Evolutionary conservation across 2,113 vertebrate genomes (phyloP).

Genomic region (Trichomycterus rosablanca): DNA sequence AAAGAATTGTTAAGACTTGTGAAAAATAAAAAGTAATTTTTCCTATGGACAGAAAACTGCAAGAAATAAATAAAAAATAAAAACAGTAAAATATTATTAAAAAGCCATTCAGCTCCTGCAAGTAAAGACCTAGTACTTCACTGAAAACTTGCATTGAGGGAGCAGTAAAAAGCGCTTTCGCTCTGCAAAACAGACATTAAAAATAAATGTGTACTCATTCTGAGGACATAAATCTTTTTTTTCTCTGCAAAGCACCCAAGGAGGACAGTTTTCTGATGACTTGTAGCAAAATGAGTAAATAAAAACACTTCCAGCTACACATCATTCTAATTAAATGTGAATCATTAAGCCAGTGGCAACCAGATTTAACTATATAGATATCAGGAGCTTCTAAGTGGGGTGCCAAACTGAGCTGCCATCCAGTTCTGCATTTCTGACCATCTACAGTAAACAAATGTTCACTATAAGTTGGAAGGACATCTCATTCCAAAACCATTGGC

Average conservation of each 20-base stretch:
- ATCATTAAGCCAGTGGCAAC: slow-evolving; percentile 50
- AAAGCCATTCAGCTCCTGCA: not conserved
- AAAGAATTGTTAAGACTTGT: too few species aligned
- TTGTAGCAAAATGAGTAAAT: slow-evolving; percentile 4
- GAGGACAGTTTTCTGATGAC: slow-evolving; percentile 3
- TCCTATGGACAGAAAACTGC: too few species aligned
- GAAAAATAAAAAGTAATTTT: too few species aligned
- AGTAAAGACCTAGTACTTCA: slow-evolving; percentile 13
- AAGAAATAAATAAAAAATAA: too few species aligned
- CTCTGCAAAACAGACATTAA: slow-evolving; percentile 3
- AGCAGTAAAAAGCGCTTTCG: not conserved
- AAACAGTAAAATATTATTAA: not conserved
- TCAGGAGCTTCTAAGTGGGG: slow-evolving; percentile 8
- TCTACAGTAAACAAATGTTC: too few species aligned
- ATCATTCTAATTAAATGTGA: slow-evolving; percentile 56
- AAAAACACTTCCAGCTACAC: slow-evolving; percentile 49
- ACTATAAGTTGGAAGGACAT: too few species aligned
- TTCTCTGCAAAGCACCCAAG: not conserved
- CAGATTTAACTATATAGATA: slow-evolving; percentile 2
- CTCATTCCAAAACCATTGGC: too few species aligned
- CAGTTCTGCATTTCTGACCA: not conserved
- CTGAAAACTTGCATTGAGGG: not conserved
- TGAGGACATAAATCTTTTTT: not conserved
- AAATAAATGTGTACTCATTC: not conserved
- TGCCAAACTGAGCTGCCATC: slow-evolving; percentile 17